Base-by-base conservation (phyloP, 2,888 invertebrate species). In the Julus scanicus region DNA sequence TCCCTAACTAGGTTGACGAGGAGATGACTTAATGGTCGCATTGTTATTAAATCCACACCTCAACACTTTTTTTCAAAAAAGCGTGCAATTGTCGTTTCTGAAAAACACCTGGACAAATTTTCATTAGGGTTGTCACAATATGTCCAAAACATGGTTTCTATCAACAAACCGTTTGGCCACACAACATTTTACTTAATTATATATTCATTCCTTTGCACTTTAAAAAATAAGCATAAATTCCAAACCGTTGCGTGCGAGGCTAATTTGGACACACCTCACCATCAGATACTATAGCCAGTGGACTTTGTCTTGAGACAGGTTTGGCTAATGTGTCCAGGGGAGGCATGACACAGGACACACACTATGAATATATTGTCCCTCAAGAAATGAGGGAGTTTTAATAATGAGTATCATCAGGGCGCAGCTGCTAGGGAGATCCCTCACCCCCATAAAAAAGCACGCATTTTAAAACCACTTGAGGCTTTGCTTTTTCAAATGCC, bases 1-100 rank as follows among this genome's bases (percentile, higher is more conserved):
- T 40, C 39, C 53, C 53, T 86, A 86, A 86, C 44, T 86, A 86
- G 86, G 86, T 86, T 86, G 86, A 86, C 86, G 49, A 86, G 86
- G 49, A 86, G 86, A 86, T 86, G 86, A 86, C 53, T 86, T 86
- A 53, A 86, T 86, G 53, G 86, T 53, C 44, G 71, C 71, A 29
- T 29, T 71, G 71, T 71, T 71, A 71, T 71, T 71, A 71, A 71
- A 29, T 71, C 71, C 71, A 71, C 71, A 71, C 71, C 71, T 71
- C 71, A 71, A 71, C 11, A 71, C 29, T 63, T 53, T n/a, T 71
- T 20, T 29, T 29, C 20, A 29, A 29, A 29, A 63, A 63, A 63
- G 63, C 6, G 29, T 1, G n/a, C 63, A 63, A 20, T 63, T 63
- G 63, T 20, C n/a, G 63, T 20, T 20, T 17, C 11, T 9, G 29